Percentiles rank a stretch among this genome's conserved stretches.
Conservation (phyloP, 1,140 invertebrate species). For the Riptortus pedestris region DNA sequence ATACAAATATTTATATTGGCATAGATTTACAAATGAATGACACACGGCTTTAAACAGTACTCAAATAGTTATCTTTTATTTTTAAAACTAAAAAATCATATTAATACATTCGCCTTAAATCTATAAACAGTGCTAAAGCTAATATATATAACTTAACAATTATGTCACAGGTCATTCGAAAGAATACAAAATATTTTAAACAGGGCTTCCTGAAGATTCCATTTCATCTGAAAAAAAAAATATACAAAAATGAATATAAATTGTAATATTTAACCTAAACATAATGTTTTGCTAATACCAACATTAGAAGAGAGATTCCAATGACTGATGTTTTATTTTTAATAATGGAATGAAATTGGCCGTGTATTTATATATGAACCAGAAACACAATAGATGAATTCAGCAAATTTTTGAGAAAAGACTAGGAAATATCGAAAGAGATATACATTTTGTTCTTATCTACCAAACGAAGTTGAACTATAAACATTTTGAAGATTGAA, state of each 20-base stretch:
- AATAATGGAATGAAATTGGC: not conserved
- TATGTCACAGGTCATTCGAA: constrained; percentile 2
- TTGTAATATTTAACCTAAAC: not conserved
- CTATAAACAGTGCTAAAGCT: constrained; percentile 2
- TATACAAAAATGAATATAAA: not conserved
- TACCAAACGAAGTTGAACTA: too few relatives aligned
- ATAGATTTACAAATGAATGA: constrained; percentile 6
- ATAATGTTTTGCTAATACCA: not conserved
- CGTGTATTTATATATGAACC: too few relatives aligned
- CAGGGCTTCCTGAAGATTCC: not conserved
- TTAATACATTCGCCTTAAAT: constrained; percentile 2
- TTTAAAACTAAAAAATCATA: constrained; percentile 3
- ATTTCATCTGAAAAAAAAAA: not conserved
- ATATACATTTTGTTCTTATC: too few relatives aligned
- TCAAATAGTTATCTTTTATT: constrained; percentile 3
- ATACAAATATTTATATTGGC: constrained; percentile 8
- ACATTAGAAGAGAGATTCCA: not conserved
- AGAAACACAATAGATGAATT: too few relatives aligned
- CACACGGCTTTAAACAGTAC: constrained; percentile 7
- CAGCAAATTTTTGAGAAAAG: too few relatives aligned
- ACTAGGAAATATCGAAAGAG: too few relatives aligned
- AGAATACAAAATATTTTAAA: constrained; percentile 1
- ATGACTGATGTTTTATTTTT: not conserved
- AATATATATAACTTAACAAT: constrained; percentile 5
- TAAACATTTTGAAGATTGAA: too few relatives aligned